Percentiles rank a stretch among this genome's conserved stretches.
phyloP scores from a whole-genome alignment of 2,113 vertebrate species.

The Pimephales promelas region DNA sequence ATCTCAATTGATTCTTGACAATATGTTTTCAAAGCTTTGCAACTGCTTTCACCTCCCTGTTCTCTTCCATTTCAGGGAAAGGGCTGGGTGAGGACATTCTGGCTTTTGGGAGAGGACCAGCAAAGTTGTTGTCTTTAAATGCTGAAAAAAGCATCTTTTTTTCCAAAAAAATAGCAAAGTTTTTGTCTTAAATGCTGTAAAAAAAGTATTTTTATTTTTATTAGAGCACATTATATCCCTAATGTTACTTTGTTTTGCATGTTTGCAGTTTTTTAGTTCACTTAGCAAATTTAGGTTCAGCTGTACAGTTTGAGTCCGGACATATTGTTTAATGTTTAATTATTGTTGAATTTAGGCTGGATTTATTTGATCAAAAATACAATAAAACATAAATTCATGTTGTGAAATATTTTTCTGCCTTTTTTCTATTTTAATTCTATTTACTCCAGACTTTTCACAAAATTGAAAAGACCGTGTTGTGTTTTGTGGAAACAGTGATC shows the following conservation, averaged over 20 bases:
- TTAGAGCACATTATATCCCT: neutral
- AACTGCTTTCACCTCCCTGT: slow-evolving; percentile 1
- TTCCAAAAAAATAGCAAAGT: too few relatives aligned
- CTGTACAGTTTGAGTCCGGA: neutral
- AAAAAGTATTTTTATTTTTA: neutral
- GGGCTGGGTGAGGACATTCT: slow-evolving; percentile 58
- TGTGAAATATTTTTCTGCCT: neutral
- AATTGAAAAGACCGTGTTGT: too few relatives aligned
- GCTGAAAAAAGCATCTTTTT: too few relatives aligned
- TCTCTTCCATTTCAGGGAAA: slow-evolving; percentile 56
- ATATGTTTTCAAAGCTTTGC: neutral
- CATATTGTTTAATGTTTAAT: neutral
- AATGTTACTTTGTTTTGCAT: neutral
- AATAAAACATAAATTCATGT: neutral
- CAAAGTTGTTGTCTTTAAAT: slow-evolving; percentile 24
- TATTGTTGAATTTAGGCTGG: too few relatives aligned
- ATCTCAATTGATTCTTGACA: slow-evolving; percentile 18
- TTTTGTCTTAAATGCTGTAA: neutral
- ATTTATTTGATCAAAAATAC: neutral
- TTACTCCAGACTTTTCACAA: too few relatives aligned
- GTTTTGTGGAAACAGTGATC: too few relatives aligned
- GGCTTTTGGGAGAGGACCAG: slow-evolving; percentile 60
- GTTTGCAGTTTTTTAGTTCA: neutral
- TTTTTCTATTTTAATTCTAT: too few relatives aligned
- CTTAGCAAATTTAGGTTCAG: neutral